These are phyloP conservation scores for Zaprionus davidi DNA, from an alignment of 1,140 invertebrate species.

Conservation along the genomic window DNA sequence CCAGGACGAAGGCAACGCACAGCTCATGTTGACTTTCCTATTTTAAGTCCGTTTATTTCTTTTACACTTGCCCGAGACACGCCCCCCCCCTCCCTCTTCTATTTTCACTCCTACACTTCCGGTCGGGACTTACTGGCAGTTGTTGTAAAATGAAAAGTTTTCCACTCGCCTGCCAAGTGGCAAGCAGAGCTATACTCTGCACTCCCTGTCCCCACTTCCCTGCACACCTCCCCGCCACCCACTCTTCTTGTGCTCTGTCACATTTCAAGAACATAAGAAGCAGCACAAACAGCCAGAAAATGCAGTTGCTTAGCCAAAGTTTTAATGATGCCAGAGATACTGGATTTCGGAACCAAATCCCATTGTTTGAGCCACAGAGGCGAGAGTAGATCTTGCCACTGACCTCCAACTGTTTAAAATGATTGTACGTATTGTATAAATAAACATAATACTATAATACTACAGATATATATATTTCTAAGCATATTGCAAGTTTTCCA, in stretches of 20 bases:
- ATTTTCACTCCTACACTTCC: constrained; percentile 19
- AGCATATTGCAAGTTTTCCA: no score
- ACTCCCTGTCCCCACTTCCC: not conserved
- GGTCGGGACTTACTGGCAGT: constrained; percentile 29
- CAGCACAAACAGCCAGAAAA: constrained; percentile 20
- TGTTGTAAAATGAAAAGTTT: constrained; percentile 66
- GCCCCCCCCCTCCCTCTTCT: not conserved
- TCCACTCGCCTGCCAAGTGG: constrained; percentile 66
- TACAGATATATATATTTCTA: no score
- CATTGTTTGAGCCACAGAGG: constrained; percentile 14
- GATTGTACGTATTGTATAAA: not conserved
- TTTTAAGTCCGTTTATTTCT: constrained; percentile 81
- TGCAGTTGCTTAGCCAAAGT: constrained; percentile 57
- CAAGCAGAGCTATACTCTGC: constrained; percentile 16
- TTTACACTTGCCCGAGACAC: constrained; percentile 66
- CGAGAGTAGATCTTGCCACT: not conserved
- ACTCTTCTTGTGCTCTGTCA: not conserved
- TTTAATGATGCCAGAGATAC: constrained; percentile 74
- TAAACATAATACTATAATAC: no score
- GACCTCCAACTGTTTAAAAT: not conserved
- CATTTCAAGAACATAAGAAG: not conserved
- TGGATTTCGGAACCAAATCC: constrained; percentile 30
- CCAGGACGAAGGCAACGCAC: constrained; percentile 63
- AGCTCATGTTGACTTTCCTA: constrained; percentile 81
- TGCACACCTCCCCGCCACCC: no score